Base-by-base conservation (phyloP, 2,797 vertebrate genomes). In the Syngnathus rostellatus region DNA sequence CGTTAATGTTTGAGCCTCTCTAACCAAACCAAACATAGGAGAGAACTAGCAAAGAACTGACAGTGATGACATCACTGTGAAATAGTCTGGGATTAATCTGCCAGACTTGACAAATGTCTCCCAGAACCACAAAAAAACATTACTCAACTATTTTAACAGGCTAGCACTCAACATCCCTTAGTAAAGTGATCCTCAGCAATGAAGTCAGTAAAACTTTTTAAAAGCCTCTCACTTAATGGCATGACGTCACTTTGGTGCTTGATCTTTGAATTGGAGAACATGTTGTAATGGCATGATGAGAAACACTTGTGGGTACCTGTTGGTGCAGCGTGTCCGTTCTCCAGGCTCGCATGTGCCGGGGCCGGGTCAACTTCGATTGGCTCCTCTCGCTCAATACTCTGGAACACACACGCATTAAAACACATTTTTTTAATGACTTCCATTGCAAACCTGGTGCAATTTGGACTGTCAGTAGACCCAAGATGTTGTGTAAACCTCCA, bases 311-410 rank as follows among this genome's bases (percentile, higher is more conserved):
- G 57, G 23, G 74, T 79, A 91, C 90, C 90, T 81, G 86, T 65
- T 40, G 71, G 12, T 4, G 82, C 68, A n/a, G 75, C 16, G 58
- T 90, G 85, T 68, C 89, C 89, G 23, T 91, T 90, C 71, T 89
- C 83, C 70, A 86, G 79, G 17, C 66, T 75, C 40, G 77, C 66
- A 6, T 79, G 69, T 46, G 71, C 38, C 0, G 83, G 84, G 46
- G 70, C 53, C 50, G 79, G 80, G 72, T 92, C 91, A 31, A 91
- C 87, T 38, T 91, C 90, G 38, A 90, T 91, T 9, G 89, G 89
- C 68, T 92, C 91, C 65, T 91, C 91, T 64, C 88, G 82, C 66
- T 91, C 91, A 75, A 87, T 80, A 65, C 89, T 91, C 91, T 92
- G 82, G 50, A 85, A 87, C 48, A 81, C 68, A 78, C 65, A 87